These are phyloP conservation scores for Micronisus gabar DNA, from an alignment of 2,113 vertebrate species.

Conservation along the genomic window DNA sequence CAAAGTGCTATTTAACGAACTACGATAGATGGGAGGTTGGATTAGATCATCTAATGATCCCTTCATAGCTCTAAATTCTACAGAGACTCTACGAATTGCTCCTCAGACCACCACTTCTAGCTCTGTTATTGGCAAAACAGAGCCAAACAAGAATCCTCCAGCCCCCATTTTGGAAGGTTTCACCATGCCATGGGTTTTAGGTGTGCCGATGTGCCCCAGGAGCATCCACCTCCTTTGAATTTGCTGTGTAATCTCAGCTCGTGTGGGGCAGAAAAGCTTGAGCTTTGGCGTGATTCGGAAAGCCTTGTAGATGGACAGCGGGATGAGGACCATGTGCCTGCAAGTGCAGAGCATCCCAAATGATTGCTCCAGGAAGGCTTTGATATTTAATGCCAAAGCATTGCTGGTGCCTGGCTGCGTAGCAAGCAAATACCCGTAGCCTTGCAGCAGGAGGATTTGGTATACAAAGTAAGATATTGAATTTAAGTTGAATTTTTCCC, in stretches of 20 bases:
- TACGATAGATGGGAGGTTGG: background rate
- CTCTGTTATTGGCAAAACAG: background rate
- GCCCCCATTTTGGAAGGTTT: background rate
- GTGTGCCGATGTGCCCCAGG: background rate
- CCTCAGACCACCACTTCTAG: background rate
- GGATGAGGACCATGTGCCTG: background rate
- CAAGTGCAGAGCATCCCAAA: background rate
- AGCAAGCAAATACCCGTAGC: background rate
- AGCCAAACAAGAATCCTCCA: background rate
- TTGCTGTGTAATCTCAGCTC: background rate
- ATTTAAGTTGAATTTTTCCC: background rate
- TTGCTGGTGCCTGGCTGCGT: background rate
- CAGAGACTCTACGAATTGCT: background rate
- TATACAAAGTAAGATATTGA: background rate
- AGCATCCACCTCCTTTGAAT: background rate
- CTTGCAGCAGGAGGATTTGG: background rate
- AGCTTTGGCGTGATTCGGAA: background rate
- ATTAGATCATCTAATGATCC: background rate
- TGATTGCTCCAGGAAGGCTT: background rate
- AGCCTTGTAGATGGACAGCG: background rate
- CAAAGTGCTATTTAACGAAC: background rate
- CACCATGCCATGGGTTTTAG: rapidly evolving
- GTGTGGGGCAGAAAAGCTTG: background rate
- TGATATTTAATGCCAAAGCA: rapidly evolving
- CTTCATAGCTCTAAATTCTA: background rate